A percentile compares a stretch with the other conserved stretches of the same genome.
phyloP scores from a whole-genome alignment of 2,888 invertebrate species.

The Panzeria rudis region DNA sequence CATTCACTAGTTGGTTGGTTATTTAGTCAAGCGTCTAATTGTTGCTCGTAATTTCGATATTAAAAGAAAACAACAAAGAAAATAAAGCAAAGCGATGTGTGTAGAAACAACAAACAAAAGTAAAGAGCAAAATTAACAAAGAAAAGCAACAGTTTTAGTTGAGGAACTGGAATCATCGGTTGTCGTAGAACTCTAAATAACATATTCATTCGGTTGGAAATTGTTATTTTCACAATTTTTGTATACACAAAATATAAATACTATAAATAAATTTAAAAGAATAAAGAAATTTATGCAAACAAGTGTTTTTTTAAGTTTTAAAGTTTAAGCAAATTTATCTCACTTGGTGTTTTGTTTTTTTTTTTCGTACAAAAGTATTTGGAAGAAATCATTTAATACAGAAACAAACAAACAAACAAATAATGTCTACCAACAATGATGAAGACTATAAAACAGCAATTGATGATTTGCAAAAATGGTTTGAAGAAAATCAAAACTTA shows the following conservation, averaged over 20 bases:
- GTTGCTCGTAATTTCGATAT: constrained; percentile 19
- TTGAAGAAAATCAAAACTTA: constrained; percentile 76
- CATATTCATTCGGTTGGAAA: background rate
- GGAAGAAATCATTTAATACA: background rate
- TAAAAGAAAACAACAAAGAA: background rate
- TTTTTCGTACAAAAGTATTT: background rate
- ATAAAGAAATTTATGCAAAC: background rate
- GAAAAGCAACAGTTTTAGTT: constrained; percentile 55
- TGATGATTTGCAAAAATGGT: constrained; percentile 78
- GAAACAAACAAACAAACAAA: background rate
- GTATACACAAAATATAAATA: background rate
- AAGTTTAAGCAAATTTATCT: background rate
- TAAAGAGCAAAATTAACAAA: constrained; percentile 28
- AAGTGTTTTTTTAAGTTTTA: background rate
- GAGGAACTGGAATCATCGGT: constrained; percentile 9
- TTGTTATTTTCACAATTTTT: too few species aligned
- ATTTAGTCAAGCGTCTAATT: constrained; percentile 36
- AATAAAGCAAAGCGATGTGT: constrained; percentile 29
- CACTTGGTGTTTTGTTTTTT: background rate
- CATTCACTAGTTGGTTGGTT: background rate
- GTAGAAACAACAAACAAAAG: constrained; percentile 26
- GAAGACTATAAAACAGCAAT: constrained; percentile 74
- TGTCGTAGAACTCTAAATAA: constrained; percentile 22
- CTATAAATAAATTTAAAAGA: background rate
- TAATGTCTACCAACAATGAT: constrained; percentile 37